A percentile compares a stretch with the other conserved stretches of the same genome.
phyloP scores from a whole-genome alignment of 2,888 invertebrate genomes.

The Trimorus sp. region DNA sequence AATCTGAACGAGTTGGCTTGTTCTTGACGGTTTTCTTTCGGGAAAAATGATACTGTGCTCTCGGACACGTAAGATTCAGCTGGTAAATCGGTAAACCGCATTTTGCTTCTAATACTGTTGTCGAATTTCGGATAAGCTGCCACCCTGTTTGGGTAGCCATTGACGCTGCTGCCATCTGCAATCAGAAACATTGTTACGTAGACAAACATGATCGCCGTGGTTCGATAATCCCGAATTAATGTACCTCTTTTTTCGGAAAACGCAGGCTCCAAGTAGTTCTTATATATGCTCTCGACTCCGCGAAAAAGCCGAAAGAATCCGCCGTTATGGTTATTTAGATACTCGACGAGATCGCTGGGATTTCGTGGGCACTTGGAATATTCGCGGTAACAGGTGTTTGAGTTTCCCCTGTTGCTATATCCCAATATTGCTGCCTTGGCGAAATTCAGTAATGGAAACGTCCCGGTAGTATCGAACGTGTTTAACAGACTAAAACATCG shows the following conservation, averaged over 20 bases:
- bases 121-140: not conserved
- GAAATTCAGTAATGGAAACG: conserved; percentile 88
- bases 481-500: conserved; percentile 83
- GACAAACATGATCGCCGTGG: no score
- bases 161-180: conserved; percentile 17
- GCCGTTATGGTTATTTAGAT: conserved; percentile 92
- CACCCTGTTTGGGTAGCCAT: not conserved
- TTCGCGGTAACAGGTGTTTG: conserved; percentile 84
- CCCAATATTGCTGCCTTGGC: conserved; percentile 90
- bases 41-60: conserved; percentile 25
- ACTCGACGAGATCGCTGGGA: conserved; percentile 87
- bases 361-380: conserved; percentile 90
- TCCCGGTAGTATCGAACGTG: conserved; percentile 81
- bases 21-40: conserved; percentile 16
- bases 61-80: not conserved
- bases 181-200: not conserved
- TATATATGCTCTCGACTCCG: conserved; percentile 38
- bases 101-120: not conserved
- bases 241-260: conserved; percentile 31
- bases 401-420: conserved; percentile 85
- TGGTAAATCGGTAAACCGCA: conserved; percentile 29
- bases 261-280: conserved; percentile 27
- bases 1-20: conserved; percentile 17
- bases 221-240: not conserved
- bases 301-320: conserved; percentile 92